Base-by-base conservation (phyloP, 1,140 invertebrate species). In the Chironomus tepperi region DNA sequence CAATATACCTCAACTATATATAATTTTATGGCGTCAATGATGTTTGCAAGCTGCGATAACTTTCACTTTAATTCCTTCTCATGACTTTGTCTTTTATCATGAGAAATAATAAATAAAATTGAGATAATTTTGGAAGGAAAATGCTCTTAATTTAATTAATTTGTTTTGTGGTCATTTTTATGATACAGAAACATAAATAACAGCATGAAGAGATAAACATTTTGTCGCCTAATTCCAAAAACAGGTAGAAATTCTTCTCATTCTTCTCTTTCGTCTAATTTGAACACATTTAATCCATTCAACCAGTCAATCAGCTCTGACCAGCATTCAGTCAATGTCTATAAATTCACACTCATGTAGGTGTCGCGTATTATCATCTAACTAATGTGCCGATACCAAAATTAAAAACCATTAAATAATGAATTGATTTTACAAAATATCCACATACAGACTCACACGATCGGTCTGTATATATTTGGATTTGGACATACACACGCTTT, bases 141-240 rank as follows among this genome's bases (percentile, higher is more conserved):
- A n/a, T 12, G 47, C 47, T n/a, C 47, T 57, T 57, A 57, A 70
- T 70, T 70, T 70, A 70, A 70, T 70, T 70, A 70, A 70, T 18
- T 70, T 70, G 65, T 70, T 19, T 70, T 70, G 65, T 70, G 65
- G 65, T 70, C 65, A 70, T 70, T 70, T 70, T 70, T 70, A 70
- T 70, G n/a, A 21, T 70, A n/a, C n/a, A 57, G 8, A 18, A 70
- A 70, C 16, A 70, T 70, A 70, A 70, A 57, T 47, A 15, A 9
- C 43, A 10, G 9, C 43, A 10, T 47, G 47, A 57, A 34, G 12
- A 57, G 65, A 70, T 70, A 70, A 70, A 16, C 19, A 10, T 19
- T 19, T 70, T 70, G 65, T 70, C 65, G 18, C 65, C 65, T 21
- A 18, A 12, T 57, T 57, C n/a, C 47, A 5, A 5, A 12, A 57